Conservation (phyloP, 2,888 invertebrate genomes). For the Scrobipalpa costella region DNA sequence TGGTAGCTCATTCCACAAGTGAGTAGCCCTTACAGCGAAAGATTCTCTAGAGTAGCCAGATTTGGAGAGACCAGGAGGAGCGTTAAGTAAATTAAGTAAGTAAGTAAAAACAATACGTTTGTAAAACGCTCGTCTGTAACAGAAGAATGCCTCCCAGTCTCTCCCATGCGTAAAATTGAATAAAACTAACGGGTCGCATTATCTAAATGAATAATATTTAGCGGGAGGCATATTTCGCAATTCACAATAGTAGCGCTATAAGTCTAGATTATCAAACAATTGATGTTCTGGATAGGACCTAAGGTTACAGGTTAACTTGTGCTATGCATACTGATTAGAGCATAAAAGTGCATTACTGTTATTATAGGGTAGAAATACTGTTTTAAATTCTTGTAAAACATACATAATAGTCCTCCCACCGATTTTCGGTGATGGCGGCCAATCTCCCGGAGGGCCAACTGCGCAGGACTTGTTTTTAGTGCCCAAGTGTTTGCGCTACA, state of each 20-base stretch:
- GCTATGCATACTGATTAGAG: constrained; percentile 16
- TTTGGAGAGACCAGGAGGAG: too few species aligned
- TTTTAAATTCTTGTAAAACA: background rate
- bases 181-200: constrained; percentile 64
- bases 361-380: constrained; percentile 8
- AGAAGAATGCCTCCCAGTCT: constrained; percentile 27
- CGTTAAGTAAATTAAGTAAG: too few species aligned
- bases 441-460: too few species aligned
- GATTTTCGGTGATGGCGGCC: too few species aligned
- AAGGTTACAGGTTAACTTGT: background rate
- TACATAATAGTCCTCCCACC: too few species aligned
- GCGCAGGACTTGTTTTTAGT: too few species aligned
- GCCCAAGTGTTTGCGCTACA: too few species aligned
- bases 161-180: constrained; percentile 50
- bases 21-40: too few species aligned
- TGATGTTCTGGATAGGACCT: constrained; percentile 12
- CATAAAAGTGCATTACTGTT: constrained; percentile 2
- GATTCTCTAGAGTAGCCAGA: too few species aligned
- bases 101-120: background rate
- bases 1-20: too few species aligned
- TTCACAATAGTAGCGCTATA: constrained; percentile 61
- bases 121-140: constrained; percentile 37
- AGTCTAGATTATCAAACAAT: constrained; percentile 50
- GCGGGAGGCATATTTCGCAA: constrained; percentile 54
- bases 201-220: constrained; percentile 71